Conservation (phyloP, 2,113 vertebrate species). For the Balaeniceps rex region DNA sequence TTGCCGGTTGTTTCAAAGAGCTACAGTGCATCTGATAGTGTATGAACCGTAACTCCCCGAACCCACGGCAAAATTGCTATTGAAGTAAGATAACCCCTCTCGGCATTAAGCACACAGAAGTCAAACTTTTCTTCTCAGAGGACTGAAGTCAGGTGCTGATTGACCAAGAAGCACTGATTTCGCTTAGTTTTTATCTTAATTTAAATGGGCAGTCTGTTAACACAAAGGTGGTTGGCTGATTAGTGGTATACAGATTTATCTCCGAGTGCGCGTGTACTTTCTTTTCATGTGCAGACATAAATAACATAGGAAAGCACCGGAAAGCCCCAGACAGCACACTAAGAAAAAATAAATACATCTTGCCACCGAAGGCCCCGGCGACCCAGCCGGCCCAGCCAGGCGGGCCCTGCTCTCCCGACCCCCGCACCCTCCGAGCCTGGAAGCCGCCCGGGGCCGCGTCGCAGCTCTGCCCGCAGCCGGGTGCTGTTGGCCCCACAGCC, state of each 20-base stretch:
- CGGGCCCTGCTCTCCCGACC: not conserved
- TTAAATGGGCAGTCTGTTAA: not conserved
- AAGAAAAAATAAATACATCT: not conserved
- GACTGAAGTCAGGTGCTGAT: not conserved
- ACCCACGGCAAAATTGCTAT: rapidly evolving
- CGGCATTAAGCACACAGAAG: not conserved
- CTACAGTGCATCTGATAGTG: not conserved
- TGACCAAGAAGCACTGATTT: not conserved
- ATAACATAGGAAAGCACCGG: not conserved
- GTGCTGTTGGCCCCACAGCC: too few relatives aligned
- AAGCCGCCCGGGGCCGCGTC: not conserved
- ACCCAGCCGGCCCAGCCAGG: not conserved
- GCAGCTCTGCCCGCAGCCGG: not conserved
- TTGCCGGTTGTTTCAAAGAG: not conserved
- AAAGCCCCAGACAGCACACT: not conserved
- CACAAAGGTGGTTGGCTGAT: not conserved
- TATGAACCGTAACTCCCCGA: rapidly evolving
- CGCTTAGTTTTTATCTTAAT: not conserved
- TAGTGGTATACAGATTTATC: not conserved
- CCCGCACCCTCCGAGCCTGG: not conserved
- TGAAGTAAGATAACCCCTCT: not conserved
- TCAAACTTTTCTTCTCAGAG: not conserved
- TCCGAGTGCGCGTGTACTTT: rapidly evolving
- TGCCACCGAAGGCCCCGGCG: too few relatives aligned
- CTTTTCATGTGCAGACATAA: not conserved